Evolutionary conservation across 2,888 invertebrate species (phyloP), one percentile per base, ranked within the genome.

Genomic region (Chydorus sphaericus): DNA sequence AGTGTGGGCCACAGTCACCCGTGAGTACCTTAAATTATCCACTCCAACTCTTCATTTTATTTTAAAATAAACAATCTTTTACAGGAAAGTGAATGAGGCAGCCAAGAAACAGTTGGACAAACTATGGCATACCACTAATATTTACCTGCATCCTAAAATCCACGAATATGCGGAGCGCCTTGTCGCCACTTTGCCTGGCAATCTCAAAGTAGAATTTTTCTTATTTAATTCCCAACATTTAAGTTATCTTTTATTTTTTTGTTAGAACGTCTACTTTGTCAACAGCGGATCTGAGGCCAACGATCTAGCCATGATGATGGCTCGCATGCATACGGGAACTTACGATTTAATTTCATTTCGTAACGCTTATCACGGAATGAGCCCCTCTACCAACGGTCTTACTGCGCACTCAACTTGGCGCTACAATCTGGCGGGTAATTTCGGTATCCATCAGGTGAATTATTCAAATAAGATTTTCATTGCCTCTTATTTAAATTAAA

Each of bases 271-370:
- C 2, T 94, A 92, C 67, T 80, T 96, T 63, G 87, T 91, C 1
- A 97, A 97, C 71, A 96, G 94, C 65, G 97, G 97, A 0, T 89
- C 92, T 5, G 97, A 98, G 71, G 96, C 97, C 0, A 97, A 96
- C 66, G 97, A 98, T 68, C 73, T 98, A 57, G 97, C 97, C 0
- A 75, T 89, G 61, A 68, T 92, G 30, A 76, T 98, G 70, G 86
- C 94, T 0, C 79, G 93, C 63, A 70, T 87, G 1, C 80, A 91
- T 67, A 94, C 96, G 0, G 83, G 83, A 1, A 81, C 84, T 65
- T 81, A 80, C 64, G 92, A 94, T 62, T 77, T 94, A 18, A 72
- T 97, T 31, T 84, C 91, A 0, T 73, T 97, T 54, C 82, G 85
- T 64, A 92, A 91, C 71, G 79, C 81, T 59, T 97, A 96, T 70